Conservation (phyloP, 2,113 vertebrate species). For the Choloepus hoffmanni region DNA sequence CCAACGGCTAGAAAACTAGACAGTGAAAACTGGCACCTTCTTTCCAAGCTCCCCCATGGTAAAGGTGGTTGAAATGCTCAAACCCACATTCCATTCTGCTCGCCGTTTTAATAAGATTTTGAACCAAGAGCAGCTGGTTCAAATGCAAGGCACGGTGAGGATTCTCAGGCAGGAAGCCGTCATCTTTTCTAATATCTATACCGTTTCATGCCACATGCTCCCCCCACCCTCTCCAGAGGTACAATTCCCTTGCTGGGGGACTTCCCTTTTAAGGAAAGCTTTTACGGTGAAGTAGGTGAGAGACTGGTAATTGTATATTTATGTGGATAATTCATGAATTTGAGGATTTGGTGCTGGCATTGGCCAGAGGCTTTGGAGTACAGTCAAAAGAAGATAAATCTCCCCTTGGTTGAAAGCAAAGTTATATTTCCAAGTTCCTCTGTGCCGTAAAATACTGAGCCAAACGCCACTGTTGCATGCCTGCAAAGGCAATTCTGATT, state of each 20-base stretch:
- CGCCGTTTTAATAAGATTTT: not conserved
- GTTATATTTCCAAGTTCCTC: not conserved
- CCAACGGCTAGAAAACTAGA: not conserved
- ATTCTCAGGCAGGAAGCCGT: too few species aligned
- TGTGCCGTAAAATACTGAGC: not conserved
- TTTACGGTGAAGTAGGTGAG: accelerated
- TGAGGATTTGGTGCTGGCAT: not conserved
- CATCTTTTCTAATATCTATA: too few species aligned
- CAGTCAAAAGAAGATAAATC: not conserved
- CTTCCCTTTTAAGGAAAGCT: not conserved
- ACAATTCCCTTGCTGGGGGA: not conserved
- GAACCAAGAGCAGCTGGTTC: too few species aligned
- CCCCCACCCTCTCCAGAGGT: not conserved
- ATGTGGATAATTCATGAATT: not conserved
- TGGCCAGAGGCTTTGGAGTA: not conserved
- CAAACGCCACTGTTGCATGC: too few species aligned
- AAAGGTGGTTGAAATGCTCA: not conserved
- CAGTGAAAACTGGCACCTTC: too few species aligned
- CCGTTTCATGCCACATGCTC: too few species aligned
- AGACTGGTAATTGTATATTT: accelerated
- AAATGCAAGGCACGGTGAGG: too few species aligned
- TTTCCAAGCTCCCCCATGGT: accelerated
- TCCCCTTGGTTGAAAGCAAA: not conserved
- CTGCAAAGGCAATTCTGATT: not conserved
- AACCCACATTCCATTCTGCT: accelerated